These are phyloP conservation scores for Panthera leo DNA, from an alignment of 2,113 vertebrate genomes.

Conservation along the genomic window DNA sequence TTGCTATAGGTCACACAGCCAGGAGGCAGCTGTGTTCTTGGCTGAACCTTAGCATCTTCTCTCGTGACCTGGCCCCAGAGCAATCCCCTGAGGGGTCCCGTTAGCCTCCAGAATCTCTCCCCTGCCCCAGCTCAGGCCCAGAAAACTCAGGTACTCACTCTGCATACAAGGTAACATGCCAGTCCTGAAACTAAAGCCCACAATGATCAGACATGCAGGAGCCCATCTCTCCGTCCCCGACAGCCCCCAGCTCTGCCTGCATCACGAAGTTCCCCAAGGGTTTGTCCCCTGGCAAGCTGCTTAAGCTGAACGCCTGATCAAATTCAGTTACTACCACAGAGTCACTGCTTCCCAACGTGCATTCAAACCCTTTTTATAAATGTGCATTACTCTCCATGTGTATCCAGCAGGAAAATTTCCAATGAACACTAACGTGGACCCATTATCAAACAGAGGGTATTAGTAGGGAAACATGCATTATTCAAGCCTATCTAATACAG, in stretches of 20 bases:
- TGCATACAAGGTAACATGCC: background rate
- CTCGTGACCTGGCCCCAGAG: background rate
- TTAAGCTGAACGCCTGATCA: constrained; percentile 38
- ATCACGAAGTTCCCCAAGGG: background rate
- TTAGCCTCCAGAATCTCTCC: background rate
- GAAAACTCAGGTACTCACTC: background rate
- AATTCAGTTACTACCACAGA: constrained; percentile 42
- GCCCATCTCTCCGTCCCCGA: background rate
- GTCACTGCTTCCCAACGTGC: background rate
- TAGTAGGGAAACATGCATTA: constrained; percentile 67
- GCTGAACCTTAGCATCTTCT: background rate
- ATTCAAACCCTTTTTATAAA: constrained; percentile 65
- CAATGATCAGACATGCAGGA: background rate
- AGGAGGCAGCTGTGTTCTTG: background rate
- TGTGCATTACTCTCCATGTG: constrained; percentile 62
- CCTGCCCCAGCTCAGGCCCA: background rate
- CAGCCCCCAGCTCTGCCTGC: background rate
- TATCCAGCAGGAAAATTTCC: constrained; percentile 76
- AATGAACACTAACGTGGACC: constrained; percentile 63
- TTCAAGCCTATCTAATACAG: constrained; percentile 61
- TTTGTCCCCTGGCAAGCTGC: background rate
- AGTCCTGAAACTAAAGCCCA: background rate
- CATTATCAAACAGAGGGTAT: constrained; percentile 67
- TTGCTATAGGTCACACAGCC: background rate
- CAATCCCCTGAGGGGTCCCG: background rate